Evolutionary conservation across 2,797 vertebrate species (phyloP).

Genomic region (Dallia pectoralis): DNA sequence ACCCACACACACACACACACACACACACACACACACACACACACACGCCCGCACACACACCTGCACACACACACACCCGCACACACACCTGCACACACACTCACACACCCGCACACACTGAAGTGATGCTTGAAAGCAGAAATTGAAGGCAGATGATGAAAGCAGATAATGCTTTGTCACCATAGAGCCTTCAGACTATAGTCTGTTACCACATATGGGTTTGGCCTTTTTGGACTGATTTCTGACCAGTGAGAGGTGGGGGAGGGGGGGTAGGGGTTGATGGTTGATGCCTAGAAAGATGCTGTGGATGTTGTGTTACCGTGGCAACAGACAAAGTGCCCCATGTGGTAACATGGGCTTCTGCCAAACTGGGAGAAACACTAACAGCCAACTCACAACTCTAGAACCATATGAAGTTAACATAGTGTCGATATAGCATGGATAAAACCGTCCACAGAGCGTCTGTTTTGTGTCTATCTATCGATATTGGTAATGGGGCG

Average conservation of each 20-base stretch:
- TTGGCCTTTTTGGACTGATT: neutral
- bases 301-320: conserved; percentile 39
- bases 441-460: no score
- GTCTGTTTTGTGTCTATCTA: no score
- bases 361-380: neutral
- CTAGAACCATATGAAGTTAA: neutral
- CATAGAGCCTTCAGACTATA: neutral
- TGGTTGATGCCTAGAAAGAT: neutral
- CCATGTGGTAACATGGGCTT: neutral
- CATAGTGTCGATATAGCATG: no score
- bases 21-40: neutral
- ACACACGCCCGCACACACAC: conserved; percentile 2
- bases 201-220: conserved; percentile 3
- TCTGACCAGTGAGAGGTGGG: neutral
- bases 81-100: neutral
- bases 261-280: neutral
- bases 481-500: no score
- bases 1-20: neutral
- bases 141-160: no score
- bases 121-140: no score
- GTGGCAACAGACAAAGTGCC: conserved; percentile 26
- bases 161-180: conserved; percentile 3
- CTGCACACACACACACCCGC: conserved; percentile 9
- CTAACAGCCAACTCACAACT: neutral
- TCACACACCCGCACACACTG: conserved; percentile 1